These are phyloP conservation scores for Morelia viridis DNA, from an alignment of 2,797 vertebrate species.

Conservation along the genomic window DNA sequence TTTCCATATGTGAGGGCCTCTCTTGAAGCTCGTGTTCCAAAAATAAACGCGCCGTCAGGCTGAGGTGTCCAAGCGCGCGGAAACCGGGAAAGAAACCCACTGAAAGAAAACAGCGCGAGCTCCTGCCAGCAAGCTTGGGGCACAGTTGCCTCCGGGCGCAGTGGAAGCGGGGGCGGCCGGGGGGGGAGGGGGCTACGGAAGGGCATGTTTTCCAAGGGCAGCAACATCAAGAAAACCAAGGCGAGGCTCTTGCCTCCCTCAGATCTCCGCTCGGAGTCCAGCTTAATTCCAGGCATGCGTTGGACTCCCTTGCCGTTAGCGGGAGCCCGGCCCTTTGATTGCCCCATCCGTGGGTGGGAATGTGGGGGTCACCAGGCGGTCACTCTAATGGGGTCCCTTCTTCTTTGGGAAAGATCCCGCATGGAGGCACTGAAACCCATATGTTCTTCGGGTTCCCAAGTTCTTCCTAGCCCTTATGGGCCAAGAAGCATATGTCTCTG, in stretches of 20 bases:
- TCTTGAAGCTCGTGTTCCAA: constrained; percentile 40
- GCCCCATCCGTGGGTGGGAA: constrained; percentile 17
- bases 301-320: constrained; percentile 1
- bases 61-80: constrained; percentile 37
- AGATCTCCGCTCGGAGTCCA: not conserved
- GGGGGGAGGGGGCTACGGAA: not conserved
- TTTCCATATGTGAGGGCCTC: constrained; percentile 49
- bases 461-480: constrained; percentile 19
- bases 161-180: not conserved
- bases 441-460: constrained; percentile 10
- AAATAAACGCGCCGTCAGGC: constrained; percentile 48
- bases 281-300: constrained; percentile 17
- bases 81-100: constrained; percentile 24
- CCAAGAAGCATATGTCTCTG: constrained; percentile 3
- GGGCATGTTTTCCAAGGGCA: constrained; percentile 9
- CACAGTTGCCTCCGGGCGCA: not conserved
- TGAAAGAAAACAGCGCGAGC: constrained; percentile 7
- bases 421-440: constrained; percentile 18
- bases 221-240: not conserved
- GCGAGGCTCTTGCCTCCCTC: not conserved
- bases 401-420: constrained; percentile 11
- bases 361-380: constrained; percentile 22
- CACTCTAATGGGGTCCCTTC: constrained; percentile 5
- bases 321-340: constrained; percentile 12
- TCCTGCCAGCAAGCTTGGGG: constrained; percentile 23